phyloP scores from a whole-genome alignment of 2,113 vertebrate species.

The Lota lota region DNA sequence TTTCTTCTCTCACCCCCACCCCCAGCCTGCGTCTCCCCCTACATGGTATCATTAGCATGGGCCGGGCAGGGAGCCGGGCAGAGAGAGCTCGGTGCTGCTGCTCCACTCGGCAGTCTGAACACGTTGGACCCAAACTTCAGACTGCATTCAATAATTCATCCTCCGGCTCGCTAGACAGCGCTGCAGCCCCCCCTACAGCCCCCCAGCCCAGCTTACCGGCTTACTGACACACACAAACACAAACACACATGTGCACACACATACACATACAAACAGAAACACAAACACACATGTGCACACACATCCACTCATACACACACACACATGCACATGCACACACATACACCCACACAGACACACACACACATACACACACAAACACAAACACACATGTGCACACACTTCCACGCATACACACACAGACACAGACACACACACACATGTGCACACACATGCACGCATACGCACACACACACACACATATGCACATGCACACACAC shows the following conservation, averaged over 20 bases:
- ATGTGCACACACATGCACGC: too few relatives aligned
- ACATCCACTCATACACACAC: not conserved
- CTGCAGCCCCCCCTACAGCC: not conserved
- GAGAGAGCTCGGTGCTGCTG: not conserved
- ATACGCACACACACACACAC: not conserved
- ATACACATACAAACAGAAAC: too few relatives aligned
- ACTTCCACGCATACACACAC: not conserved
- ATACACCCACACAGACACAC: not conserved
- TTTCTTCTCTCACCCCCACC: not conserved
- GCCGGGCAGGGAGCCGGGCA: slow-evolving; percentile 39
- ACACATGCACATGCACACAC: not conserved
- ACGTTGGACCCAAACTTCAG: slow-evolving; percentile 78
- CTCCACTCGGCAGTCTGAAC: slow-evolving; percentile 73
- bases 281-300: too few relatives aligned
- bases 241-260: too few relatives aligned
- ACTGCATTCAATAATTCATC: slow-evolving; percentile 77
- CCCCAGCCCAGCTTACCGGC: not conserved
- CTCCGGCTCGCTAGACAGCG: slow-evolving; percentile 15
- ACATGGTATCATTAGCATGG: slow-evolving; percentile 60
- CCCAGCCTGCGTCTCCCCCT: not conserved
- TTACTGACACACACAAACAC: slow-evolving; percentile 15
- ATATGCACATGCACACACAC: not conserved
- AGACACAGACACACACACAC: not conserved
- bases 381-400: too few relatives aligned
- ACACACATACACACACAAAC: too few relatives aligned